Percentiles rank a stretch among this genome's conserved stretches.
Evolutionary conservation across 2,888 invertebrate genomes (phyloP).

Genomic region (Parnassius mnemosyne): DNA sequence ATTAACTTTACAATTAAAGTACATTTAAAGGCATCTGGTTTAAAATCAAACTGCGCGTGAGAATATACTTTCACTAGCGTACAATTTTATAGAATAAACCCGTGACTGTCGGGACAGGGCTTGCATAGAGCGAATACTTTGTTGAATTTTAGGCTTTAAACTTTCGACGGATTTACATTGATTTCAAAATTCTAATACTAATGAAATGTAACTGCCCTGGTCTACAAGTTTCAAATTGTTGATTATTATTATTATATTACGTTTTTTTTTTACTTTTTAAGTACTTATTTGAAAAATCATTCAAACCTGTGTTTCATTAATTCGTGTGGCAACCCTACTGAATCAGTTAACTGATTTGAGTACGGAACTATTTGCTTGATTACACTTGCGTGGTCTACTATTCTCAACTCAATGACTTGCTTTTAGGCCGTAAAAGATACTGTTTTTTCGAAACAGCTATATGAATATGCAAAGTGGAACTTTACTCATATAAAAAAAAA

Average conservation of each 20-base stretch:
- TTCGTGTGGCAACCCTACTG: conserved; percentile 1
- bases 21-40: conserved; percentile 8
- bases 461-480: too few species aligned
- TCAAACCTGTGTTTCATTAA: too few species aligned
- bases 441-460: too few species aligned
- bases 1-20: conserved; percentile 9
- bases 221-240: too few species aligned
- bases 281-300: not conserved
- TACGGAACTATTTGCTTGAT: conserved; percentile 20
- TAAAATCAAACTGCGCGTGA: conserved; percentile 19
- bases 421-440: not conserved
- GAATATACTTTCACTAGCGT: conserved; percentile 25
- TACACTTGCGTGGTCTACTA: conserved; percentile 19
- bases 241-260: too few species aligned
- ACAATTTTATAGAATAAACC: conserved; percentile 13
- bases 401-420: not conserved
- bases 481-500: too few species aligned
- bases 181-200: too few species aligned
- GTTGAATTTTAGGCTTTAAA: not conserved
- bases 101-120: conserved; percentile 15
- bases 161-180: too few species aligned
- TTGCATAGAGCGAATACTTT: not conserved
- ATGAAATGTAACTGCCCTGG: too few species aligned
- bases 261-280: too few species aligned
- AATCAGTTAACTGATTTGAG: conserved; percentile 18